Conservation (phyloP, 1,140 invertebrate species). For the Idris sp. region DNA sequence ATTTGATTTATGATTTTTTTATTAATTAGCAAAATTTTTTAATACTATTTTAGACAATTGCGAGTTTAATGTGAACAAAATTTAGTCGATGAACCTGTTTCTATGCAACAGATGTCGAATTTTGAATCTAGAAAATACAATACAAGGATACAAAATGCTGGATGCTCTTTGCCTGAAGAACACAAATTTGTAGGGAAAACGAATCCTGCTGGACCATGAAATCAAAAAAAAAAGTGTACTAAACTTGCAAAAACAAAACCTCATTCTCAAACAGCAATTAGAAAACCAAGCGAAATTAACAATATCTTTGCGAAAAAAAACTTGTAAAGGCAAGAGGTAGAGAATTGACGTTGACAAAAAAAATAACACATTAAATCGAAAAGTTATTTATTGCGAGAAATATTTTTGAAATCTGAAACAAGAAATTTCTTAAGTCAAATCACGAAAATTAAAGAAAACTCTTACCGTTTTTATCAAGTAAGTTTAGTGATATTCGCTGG, state of each 20-base stretch:
- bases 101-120: no score
- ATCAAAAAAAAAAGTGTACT: slow-evolving; percentile 9
- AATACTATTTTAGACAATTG: no score
- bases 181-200: background rate
- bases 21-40: no score
- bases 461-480: slow-evolving; percentile 10
- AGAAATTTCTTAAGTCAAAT: no score
- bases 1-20: no score
- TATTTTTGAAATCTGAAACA: slow-evolving; percentile 7
- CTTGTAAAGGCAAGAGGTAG: no score
- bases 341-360: slow-evolving; percentile 3
- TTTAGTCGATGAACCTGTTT: no score
- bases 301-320: background rate
- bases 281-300: slow-evolving; percentile 3
- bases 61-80: no score
- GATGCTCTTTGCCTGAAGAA: background rate
- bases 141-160: no score
- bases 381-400: slow-evolving; percentile 4
- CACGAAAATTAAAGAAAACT: no score
- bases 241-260: no score
- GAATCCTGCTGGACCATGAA: slow-evolving; percentile 2
- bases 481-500: slow-evolving; percentile 4
- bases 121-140: no score
- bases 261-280: slow-evolving; percentile 7
- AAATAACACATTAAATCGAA: slow-evolving; percentile 3